phyloP scores from a whole-genome alignment of 2,797 vertebrate genomes.

The Lemur catta region DNA sequence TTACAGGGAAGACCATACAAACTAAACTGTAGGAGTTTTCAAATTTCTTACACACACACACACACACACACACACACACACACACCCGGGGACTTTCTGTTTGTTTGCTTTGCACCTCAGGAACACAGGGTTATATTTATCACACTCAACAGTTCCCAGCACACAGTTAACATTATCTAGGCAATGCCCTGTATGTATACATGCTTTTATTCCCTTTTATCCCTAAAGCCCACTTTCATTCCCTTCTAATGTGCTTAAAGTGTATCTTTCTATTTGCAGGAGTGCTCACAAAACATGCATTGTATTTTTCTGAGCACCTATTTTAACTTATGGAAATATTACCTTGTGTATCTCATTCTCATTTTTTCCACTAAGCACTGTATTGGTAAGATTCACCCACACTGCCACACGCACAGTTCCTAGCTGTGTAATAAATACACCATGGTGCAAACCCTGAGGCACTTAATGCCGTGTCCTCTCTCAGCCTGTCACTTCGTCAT shows the following conservation, averaged over 20 bases:
- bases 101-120: background rate
- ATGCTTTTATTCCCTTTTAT: background rate
- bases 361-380: background rate
- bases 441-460: rapidly evolving
- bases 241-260: background rate
- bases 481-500: background rate
- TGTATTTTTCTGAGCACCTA: background rate
- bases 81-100: background rate
- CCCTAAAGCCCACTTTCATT: background rate
- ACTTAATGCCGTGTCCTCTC: background rate
- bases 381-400: background rate
- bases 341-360: background rate
- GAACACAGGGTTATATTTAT: background rate
- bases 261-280: background rate
- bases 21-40: background rate
- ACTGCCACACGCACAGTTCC: background rate
- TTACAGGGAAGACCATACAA: background rate
- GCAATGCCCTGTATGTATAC: background rate
- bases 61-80: background rate
- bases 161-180: rapidly evolving
- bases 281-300: background rate
- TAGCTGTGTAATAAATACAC: background rate
- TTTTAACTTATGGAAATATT: background rate
- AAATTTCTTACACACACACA: background rate
- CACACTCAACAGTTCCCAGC: rapidly evolving